A percentile compares a stretch with the other conserved stretches of the same genome.
Conservation (phyloP, 1,140 invertebrate species). For the Arion vulgaris region DNA sequence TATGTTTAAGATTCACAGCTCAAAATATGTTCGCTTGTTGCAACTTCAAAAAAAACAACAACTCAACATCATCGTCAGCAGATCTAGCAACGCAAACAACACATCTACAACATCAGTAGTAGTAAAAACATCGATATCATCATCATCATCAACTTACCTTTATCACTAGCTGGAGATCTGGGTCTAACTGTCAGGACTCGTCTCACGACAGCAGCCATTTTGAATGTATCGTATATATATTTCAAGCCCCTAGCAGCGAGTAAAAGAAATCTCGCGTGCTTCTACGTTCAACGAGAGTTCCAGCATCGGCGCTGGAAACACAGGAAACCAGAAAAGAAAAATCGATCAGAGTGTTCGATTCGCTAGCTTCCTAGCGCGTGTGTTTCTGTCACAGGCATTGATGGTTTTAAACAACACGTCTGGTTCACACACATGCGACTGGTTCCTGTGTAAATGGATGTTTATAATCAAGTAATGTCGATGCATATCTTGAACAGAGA, state of each 20-base stretch:
- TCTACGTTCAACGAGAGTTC: not conserved
- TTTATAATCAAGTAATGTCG: too few species aligned
- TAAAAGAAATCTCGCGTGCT: not conserved
- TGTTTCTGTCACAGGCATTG: not conserved
- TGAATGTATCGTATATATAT: slow-evolving; percentile 14
- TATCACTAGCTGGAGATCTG: slow-evolving; percentile 19
- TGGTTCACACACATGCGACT: too few species aligned
- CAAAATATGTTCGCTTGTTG: too few species aligned
- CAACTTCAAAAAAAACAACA: too few species aligned
- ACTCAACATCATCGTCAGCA: too few species aligned
- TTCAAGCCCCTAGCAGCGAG: not conserved
- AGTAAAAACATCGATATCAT: too few species aligned
- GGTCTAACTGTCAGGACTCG: slow-evolving; percentile 7
- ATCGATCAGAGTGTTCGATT: slow-evolving; percentile 6
- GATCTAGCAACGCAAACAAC: too few species aligned
- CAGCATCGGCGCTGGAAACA: slow-evolving; percentile 1
- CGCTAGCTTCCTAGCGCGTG: not conserved
- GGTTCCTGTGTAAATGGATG: too few species aligned
- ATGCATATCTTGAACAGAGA: too few species aligned
- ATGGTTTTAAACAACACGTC: too few species aligned
- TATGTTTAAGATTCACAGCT: too few species aligned
- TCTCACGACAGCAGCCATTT: slow-evolving; percentile 31
- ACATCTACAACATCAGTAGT: too few species aligned
- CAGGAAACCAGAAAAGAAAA: not conserved
- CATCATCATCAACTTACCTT: slow-evolving; percentile 34